Conservation (phyloP, 2,888 invertebrate genomes). For the Pelosia muscerda region DNA sequence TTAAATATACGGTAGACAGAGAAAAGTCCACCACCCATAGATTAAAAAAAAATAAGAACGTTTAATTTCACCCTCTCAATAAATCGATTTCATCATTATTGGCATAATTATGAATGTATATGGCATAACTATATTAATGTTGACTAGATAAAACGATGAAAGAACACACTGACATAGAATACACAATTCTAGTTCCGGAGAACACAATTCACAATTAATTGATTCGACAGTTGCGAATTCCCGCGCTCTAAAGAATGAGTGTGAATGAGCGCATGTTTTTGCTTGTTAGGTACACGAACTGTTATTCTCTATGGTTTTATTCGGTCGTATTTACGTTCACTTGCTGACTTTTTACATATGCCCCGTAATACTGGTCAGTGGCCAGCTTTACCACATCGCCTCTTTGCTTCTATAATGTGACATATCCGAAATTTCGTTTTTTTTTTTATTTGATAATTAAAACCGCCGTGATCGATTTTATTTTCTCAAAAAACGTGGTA, state of each 20-base stretch:
- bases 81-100: background rate
- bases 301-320: background rate
- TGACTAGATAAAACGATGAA: background rate
- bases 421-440: no score
- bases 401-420: no score
- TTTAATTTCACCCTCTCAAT: background rate
- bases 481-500: no score
- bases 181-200: background rate
- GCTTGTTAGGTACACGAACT: background rate
- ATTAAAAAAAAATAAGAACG: background rate
- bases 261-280: background rate
- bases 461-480: no score
- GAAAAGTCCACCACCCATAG: accelerated
- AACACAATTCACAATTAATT: background rate
- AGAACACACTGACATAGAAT: background rate
- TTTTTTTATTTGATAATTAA: no score
- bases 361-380: no score
- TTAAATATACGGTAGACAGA: background rate
- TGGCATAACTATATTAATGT: background rate
- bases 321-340: background rate
- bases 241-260: conserved; percentile 1
- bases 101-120: background rate
- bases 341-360: no score
- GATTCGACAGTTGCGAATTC: background rate
- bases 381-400: no score